A percentile compares a stretch with the other conserved stretches of the same genome.
Conservation (phyloP, 2,888 invertebrate genomes). For the Tineola bisselliella region DNA sequence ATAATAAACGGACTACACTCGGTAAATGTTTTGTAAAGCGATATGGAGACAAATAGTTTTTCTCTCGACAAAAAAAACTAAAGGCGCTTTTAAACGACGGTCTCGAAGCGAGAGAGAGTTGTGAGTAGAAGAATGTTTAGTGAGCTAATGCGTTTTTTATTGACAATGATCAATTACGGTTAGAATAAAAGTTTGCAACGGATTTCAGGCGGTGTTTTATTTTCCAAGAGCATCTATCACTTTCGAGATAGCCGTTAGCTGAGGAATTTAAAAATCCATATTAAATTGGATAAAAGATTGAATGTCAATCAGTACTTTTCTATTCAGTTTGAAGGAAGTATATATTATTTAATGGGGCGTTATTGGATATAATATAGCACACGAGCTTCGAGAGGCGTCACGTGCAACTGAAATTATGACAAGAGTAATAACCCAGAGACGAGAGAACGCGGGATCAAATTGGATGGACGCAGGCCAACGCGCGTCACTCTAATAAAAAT, state of each 20-base stretch:
- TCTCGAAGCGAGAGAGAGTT: conserved; percentile 1
- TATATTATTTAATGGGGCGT: neutral
- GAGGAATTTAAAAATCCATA: neutral
- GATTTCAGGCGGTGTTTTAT: neutral
- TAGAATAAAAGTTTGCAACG: neutral
- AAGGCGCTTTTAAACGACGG: conserved; percentile 16
- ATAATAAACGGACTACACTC: neutral
- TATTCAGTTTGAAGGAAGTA: too few relatives aligned
- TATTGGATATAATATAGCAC: neutral
- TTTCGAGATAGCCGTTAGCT: neutral
- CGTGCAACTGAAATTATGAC: neutral
- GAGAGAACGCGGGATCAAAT: conserved; percentile 22
- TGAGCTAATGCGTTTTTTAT: conserved; percentile 12
- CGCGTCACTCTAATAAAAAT: conserved; percentile 32
- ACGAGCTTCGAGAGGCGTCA: neutral
- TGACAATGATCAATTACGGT: conserved; percentile 5
- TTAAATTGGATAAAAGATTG: neutral
- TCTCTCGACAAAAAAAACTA: conserved; percentile 21
- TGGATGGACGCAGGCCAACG: conserved; percentile 25
- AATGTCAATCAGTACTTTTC: neutral
- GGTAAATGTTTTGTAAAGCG: conserved; percentile 26
- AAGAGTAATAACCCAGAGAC: neutral
- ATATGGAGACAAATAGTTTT: conserved; percentile 40
- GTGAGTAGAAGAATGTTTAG: neutral
- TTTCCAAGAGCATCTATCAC: neutral